A percentile compares a stretch with the other conserved stretches of the same genome.
Evolutionary conservation across 2,888 invertebrate genomes (phyloP).

Genomic region (Athrips mouffetella): DNA sequence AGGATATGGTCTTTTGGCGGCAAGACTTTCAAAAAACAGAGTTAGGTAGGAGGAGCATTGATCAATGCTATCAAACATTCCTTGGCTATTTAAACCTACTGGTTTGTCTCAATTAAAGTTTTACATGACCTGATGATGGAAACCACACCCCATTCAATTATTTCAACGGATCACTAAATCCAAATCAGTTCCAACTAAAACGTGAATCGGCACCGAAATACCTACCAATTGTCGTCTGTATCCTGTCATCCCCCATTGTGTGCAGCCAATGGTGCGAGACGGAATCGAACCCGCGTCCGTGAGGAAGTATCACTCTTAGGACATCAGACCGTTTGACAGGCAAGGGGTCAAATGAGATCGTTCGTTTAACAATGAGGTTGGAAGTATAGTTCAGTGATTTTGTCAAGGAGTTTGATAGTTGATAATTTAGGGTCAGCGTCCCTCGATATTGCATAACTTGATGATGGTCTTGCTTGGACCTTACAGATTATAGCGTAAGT

Average conservation of each 20-base stretch:
- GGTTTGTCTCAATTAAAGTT: too few relatives aligned
- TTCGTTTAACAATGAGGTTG: neutral
- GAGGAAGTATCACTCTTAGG: conserved; percentile 11
- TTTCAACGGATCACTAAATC: neutral
- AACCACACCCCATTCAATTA: too few relatives aligned
- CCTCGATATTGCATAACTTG: too few relatives aligned
- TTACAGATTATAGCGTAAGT: too few relatives aligned
- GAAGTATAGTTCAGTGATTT: neutral
- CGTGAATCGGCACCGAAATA: neutral
- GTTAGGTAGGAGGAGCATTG: too few relatives aligned
- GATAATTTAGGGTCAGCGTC: too few relatives aligned
- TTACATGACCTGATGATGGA: too few relatives aligned
- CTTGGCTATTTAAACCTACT: neutral
- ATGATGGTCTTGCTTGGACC: too few relatives aligned
- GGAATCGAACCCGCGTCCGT: conserved; percentile 7
- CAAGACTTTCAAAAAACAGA: too few relatives aligned
- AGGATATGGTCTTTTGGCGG: too few relatives aligned
- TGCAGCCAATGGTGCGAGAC: neutral
- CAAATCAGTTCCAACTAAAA: neutral
- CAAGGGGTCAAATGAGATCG: neutral
- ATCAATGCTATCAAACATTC: neutral
- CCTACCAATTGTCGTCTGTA: conserved; percentile 1
- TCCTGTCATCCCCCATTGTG: conserved; percentile 10
- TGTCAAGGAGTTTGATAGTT: too few relatives aligned
- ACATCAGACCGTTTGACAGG: neutral